A percentile compares a stretch with the other conserved stretches of the same genome.
phyloP scores from a whole-genome alignment of 1,140 invertebrate genomes.

The Ditylenchus dipsaci region DNA sequence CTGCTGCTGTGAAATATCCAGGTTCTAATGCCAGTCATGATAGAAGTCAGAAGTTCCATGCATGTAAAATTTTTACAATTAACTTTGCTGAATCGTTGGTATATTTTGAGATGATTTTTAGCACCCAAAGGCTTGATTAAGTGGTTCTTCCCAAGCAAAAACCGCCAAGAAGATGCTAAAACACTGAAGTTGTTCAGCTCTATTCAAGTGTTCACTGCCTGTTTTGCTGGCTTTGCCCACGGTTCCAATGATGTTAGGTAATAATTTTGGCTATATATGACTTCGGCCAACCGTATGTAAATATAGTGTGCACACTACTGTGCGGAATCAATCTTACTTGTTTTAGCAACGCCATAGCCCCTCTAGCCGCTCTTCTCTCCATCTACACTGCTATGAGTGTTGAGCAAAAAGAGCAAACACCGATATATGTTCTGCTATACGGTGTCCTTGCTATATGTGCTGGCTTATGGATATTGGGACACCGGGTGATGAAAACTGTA shows the following conservation, averaged over 20 bases:
- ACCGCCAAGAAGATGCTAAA: constrained; percentile 40
- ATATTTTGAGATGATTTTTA: constrained; percentile 7
- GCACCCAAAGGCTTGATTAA: constrained; percentile 39
- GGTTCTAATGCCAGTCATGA: no score
- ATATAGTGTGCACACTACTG: no score
- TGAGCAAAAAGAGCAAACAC: constrained; percentile 24
- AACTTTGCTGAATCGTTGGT: neutral
- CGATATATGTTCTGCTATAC: constrained; percentile 68
- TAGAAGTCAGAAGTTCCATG: constrained; percentile 11
- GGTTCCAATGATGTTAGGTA: constrained; percentile 42
- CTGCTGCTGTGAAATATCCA: neutral
- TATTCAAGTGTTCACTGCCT: constrained; percentile 65
- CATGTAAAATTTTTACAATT: neutral
- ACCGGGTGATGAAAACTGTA: constrained; percentile 89
- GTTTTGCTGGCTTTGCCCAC: constrained; percentile 46
- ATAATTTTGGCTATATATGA: constrained; percentile 7
- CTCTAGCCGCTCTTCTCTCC: constrained; percentile 83
- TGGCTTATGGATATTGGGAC: constrained; percentile 88
- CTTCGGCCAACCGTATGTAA: no score
- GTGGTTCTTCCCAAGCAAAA: constrained; percentile 43
- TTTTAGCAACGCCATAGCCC: constrained; percentile 86
- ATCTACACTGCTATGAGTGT: constrained; percentile 63
- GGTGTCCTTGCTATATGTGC: constrained; percentile 88
- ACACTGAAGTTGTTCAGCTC: constrained; percentile 58
- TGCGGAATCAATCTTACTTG: constrained; percentile 2